These are phyloP conservation scores for Uloborus diversus DNA, from an alignment of 1,140 invertebrate species.

Conservation along the genomic window DNA sequence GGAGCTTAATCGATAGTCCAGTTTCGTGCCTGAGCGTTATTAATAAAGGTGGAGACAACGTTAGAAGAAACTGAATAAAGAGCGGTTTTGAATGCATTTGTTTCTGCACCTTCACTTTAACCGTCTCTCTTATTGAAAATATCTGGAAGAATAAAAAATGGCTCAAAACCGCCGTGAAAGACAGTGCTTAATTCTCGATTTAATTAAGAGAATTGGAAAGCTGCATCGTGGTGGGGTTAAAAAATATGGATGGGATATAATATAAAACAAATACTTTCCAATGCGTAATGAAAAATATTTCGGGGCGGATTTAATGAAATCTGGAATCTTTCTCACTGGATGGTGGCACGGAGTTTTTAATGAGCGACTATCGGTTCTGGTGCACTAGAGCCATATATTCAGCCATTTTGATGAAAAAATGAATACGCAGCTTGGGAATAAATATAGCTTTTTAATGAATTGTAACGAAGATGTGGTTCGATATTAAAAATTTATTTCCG, in stretches of 20 bases:
- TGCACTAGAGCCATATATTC: too few relatives aligned
- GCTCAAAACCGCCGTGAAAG: background rate
- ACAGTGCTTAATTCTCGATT: conserved; percentile 37
- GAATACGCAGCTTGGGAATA: too few relatives aligned
- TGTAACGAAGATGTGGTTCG: too few relatives aligned
- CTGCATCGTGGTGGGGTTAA: background rate
- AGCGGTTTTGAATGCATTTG: conserved; percentile 10
- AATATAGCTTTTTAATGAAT: too few relatives aligned
- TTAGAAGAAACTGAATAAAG: conserved; percentile 31
- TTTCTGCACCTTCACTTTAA: conserved; percentile 15
- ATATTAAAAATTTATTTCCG: too few relatives aligned
- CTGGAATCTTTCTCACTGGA: conserved; percentile 29
- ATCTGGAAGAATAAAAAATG: background rate
- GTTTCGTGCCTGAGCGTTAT: conserved; percentile 33
- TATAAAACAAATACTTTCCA: conserved; percentile 50
- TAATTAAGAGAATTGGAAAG: conserved; percentile 32
- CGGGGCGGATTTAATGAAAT: conserved; percentile 25
- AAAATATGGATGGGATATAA: conserved; percentile 44
- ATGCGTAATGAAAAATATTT: conserved; percentile 47
- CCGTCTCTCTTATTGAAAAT: background rate
- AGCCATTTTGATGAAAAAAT: too few relatives aligned
- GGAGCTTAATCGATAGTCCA: conserved; percentile 16
- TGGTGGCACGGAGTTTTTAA: too few relatives aligned
- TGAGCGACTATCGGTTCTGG: too few relatives aligned
- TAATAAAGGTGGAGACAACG: conserved; percentile 17